A percentile compares a stretch with the other conserved stretches of the same genome.
Evolutionary conservation across 2,113 vertebrate species (phyloP).

Genomic region (Vulpes lagopus): DNA sequence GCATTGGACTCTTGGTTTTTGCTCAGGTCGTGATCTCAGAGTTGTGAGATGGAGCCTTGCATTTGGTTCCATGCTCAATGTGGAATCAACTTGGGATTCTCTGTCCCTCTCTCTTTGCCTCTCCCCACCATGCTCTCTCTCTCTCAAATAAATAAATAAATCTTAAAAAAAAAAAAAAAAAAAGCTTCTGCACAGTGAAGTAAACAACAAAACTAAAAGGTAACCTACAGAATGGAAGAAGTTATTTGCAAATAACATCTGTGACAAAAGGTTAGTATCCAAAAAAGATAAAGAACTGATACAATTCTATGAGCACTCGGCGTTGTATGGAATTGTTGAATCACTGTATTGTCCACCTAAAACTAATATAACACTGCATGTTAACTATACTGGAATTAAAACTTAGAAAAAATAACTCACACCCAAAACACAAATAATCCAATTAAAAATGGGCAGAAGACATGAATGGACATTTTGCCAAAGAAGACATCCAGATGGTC

Average conservation of each 20-base stretch:
- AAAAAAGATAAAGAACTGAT: background rate
- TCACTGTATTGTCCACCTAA: background rate
- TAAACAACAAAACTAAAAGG: background rate
- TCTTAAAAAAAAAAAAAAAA: background rate
- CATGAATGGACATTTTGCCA: background rate
- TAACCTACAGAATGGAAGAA: too few species aligned
- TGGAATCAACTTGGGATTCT: too few species aligned
- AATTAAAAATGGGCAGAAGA: background rate
- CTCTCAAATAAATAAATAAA: too few species aligned
- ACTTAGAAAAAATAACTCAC: background rate
- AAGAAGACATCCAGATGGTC: background rate
- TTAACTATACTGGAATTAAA: background rate
- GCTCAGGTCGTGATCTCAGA: too few species aligned
- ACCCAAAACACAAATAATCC: background rate
- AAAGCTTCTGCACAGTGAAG: background rate
- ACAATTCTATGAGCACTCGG: background rate
- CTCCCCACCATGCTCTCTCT: too few species aligned
- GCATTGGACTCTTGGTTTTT: too few species aligned
- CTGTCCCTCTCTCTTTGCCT: too few species aligned
- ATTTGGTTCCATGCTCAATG: too few species aligned
- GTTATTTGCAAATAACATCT: too few species aligned
- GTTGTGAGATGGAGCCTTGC: too few species aligned
- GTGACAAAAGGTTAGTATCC: too few species aligned
- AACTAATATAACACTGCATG: background rate
- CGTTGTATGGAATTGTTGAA: background rate